Conservation (phyloP, 2,797 vertebrate genomes). For the Dendrocincla fuliginosa region DNA sequence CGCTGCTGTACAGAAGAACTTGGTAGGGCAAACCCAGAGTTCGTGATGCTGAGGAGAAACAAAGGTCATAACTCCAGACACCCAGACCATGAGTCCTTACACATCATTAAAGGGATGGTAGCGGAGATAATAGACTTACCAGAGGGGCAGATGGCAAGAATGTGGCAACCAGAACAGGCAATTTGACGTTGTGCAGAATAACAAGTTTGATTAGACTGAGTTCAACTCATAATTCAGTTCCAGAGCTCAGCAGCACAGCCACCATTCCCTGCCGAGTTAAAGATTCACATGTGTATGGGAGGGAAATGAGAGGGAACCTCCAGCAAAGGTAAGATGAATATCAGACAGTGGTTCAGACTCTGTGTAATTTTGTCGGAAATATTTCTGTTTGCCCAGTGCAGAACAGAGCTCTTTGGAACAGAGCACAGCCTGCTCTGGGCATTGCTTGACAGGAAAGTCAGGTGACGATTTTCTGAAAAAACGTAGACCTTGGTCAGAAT, state of each 20-base stretch:
- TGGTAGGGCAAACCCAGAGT: not conserved
- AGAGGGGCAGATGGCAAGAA: not conserved
- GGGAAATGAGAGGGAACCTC: not conserved
- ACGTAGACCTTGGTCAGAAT: not conserved
- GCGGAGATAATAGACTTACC: not conserved
- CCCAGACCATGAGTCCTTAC: not conserved
- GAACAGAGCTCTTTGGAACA: not conserved
- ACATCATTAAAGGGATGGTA: not conserved
- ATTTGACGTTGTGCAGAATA: not conserved
- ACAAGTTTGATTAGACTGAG: not conserved
- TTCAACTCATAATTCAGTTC: not conserved
- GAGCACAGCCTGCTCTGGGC: not conserved
- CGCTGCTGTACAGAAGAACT: not conserved
- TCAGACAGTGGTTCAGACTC: not conserved
- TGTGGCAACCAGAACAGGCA: slow-evolving; percentile 15
- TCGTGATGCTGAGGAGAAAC: not conserved
- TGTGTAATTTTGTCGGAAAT: not conserved
- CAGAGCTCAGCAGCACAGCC: not conserved
- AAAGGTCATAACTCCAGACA: not conserved
- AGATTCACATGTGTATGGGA: not conserved
- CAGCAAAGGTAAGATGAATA: not conserved
- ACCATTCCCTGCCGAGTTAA: not conserved
- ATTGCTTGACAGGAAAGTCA: not conserved
- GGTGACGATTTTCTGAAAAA: not conserved
- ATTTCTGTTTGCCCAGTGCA: not conserved